Evolutionary conservation across 2,113 vertebrate species (phyloP), one percentile per base, ranked within the genome.

Genomic region (Scatophagus argus): DNA sequence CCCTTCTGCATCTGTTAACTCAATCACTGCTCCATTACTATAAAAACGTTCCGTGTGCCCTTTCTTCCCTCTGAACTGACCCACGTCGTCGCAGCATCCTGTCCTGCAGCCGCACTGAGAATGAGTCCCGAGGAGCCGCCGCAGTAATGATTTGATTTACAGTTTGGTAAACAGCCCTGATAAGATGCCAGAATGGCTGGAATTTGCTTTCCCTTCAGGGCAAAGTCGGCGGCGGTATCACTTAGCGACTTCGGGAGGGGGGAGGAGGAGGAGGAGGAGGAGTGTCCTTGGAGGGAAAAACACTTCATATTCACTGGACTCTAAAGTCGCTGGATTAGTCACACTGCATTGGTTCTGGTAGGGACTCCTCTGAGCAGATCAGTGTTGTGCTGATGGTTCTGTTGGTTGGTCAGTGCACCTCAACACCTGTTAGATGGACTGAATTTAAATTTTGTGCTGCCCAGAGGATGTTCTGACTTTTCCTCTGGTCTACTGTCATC

Each of bases 91-190:
- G 0, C n/a, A 59, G 52, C 59, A n/a, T 59, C 52, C 34, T 74
- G 61, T 38, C 67, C 71, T 86, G 65, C 17, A 62, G 36, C 61
- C 61, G 39, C 67, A 73, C 47, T 60, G 25, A 51, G 47, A 79
- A 73, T 60, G 49, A 31, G 59, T 46, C 63, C 19, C 25, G 10
- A 13, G 25, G n/a, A 80, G 7, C 34, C 2, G 32, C 59, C 23
- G 67, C 67, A 47, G 23, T 3, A 1, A 36, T 55, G 83, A 72
- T 77, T 65, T 62, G 62, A 84, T 84, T 82, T 56, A 27, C 62
- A 74, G 71, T 77, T 82, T 59, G 2, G 7, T 70, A 76, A 84
- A 84, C 67, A 36, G 65, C 27, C 14, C 36, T n/a, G 74, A 86
- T 76, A 74, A 79, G 78, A 82, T 36, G 61, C 36, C 62, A 56